Conservation (phyloP, 2,113 vertebrate species). For the Eptesicus fuscus region DNA sequence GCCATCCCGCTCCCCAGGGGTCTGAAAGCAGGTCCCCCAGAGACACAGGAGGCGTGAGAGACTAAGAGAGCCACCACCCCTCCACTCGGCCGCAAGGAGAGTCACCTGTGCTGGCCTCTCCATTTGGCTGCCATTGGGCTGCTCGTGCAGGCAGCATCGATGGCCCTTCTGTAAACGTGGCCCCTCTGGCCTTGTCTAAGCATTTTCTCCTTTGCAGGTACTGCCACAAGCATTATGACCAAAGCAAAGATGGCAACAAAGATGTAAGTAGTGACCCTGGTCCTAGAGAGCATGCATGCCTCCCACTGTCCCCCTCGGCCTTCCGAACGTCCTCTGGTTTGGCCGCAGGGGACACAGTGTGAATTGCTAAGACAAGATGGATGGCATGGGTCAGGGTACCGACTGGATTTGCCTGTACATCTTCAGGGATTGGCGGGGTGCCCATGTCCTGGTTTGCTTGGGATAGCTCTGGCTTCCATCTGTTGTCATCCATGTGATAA, state of each 20-base stretch:
- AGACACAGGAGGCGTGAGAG: background rate
- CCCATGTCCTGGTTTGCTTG: background rate
- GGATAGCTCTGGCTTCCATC: background rate
- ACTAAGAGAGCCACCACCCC: background rate
- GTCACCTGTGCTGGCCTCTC: accelerated
- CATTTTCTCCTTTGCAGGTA: slow-evolving; percentile 85
- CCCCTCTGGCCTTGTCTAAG: background rate
- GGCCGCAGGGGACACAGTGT: background rate
- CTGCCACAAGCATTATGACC: slow-evolving; percentile 94
- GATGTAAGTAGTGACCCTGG: slow-evolving; percentile 88
- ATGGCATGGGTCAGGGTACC: background rate
- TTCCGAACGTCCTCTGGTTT: background rate
- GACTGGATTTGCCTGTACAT: background rate
- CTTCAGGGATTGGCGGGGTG: background rate
- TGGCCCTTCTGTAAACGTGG: background rate
- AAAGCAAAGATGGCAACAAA: slow-evolving; percentile 90
- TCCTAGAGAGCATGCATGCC: background rate
- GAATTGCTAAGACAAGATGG: background rate
- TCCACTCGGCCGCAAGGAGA: accelerated
- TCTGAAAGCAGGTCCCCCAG: background rate
- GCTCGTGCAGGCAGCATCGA: accelerated
- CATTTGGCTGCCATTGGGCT: background rate
- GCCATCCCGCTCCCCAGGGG: background rate
- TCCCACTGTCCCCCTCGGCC: background rate
- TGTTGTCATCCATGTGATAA: background rate